Conservation (phyloP, 1,140 invertebrate genomes). For the Pseudachorutes palmiensis region DNA sequence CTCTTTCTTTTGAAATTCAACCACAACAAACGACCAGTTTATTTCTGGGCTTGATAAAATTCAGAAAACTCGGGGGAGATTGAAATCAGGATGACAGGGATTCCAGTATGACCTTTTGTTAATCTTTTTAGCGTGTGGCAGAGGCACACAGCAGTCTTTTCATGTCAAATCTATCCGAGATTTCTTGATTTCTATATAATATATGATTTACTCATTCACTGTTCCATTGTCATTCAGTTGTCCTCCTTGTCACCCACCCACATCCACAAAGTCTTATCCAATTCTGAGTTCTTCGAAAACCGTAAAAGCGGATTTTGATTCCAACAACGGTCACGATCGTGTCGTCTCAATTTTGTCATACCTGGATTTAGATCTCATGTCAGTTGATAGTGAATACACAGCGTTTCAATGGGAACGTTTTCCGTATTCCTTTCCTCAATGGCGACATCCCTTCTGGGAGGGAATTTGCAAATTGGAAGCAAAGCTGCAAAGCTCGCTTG, state of each 20-base stretch:
- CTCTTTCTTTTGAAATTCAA: neutral
- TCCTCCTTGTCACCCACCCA: neutral
- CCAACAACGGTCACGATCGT: too few species aligned
- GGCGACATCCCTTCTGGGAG: too few species aligned
- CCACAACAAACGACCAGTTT: neutral
- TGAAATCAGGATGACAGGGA: neutral
- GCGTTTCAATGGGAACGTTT: too few species aligned
- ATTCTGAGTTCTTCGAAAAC: neutral
- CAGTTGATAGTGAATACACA: neutral
- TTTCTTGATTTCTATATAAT: too few species aligned
- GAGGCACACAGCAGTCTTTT: neutral
- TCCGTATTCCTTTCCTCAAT: too few species aligned
- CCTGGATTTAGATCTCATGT: neutral
- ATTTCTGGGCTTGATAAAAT: neutral
- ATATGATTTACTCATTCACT: neutral
- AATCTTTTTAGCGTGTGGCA: neutral
- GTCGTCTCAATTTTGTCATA: neutral
- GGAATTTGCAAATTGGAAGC: too few species aligned
- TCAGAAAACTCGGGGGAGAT: neutral
- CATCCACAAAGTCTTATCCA: neutral
- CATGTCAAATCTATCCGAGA: neutral
- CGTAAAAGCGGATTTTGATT: neutral
- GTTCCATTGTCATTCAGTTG: neutral
- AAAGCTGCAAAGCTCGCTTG: too few species aligned
- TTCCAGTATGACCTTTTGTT: neutral